Evolutionary conservation across 1,140 invertebrate genomes (phyloP).

Genomic region (Bombus consobrinus): DNA sequence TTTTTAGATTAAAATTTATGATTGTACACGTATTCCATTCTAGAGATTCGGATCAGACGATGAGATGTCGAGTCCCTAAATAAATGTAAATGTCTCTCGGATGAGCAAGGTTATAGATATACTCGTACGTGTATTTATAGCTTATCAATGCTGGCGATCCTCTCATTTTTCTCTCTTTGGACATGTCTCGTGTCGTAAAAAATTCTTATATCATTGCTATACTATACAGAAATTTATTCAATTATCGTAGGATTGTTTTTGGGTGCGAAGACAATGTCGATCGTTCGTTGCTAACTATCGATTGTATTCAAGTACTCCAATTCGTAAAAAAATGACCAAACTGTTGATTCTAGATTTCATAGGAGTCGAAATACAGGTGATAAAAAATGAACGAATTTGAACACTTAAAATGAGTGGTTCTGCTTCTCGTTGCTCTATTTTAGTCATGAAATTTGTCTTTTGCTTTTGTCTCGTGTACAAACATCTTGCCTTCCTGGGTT

Average conservation of each 20-base stretch:
- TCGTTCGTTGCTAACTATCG: not conserved
- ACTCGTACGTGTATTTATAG: not conserved
- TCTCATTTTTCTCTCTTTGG: not conserved
- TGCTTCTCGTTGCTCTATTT: conserved; percentile 24
- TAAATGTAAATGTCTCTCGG: not conserved
- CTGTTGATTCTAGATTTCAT: not conserved
- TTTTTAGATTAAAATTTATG: conserved; percentile 13
- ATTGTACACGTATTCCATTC: conserved; percentile 29
- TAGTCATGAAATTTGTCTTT: not conserved
- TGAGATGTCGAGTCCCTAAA: not conserved
- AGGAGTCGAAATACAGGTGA: not conserved
- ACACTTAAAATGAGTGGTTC: conserved; percentile 4
- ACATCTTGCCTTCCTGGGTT: not conserved
- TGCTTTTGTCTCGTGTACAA: not conserved
- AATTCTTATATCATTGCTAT: not conserved
- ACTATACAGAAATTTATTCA: not conserved
- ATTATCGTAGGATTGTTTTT: not conserved
- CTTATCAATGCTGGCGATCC: not conserved
- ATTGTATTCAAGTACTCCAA: not conserved
- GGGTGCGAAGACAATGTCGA: not conserved
- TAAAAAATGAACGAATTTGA: conserved; percentile 1
- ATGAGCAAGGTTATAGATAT: not conserved
- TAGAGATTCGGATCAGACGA: conserved; percentile 1
- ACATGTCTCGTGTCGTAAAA: conserved; percentile 1
- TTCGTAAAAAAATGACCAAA: conserved; percentile 2